phyloP scores from a whole-genome alignment of 2,888 invertebrate species.

The Agriopis marginaria region DNA sequence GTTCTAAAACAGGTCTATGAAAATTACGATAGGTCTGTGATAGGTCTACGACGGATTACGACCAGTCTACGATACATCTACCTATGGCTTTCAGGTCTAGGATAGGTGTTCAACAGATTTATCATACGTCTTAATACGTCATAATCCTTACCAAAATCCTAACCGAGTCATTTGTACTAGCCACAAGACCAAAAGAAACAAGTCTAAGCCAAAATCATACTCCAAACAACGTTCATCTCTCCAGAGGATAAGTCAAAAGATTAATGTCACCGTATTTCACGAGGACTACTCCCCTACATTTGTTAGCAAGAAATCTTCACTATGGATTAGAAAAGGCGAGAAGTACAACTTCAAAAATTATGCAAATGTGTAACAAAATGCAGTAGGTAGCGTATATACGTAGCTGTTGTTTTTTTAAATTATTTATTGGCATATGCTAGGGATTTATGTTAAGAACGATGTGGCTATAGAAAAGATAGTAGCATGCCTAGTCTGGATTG shows the following conservation, averaged over 20 bases:
- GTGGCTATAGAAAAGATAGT: too few species aligned
- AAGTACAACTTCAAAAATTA: background rate
- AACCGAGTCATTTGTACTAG: background rate
- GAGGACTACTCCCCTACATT: constrained; percentile 25
- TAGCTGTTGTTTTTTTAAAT: too few species aligned
- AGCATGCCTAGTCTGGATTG: too few species aligned
- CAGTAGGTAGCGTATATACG: too few species aligned
- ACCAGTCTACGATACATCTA: background rate
- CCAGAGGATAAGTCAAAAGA: constrained; percentile 22
- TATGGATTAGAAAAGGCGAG: background rate
- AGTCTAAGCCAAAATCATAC: constrained; percentile 1
- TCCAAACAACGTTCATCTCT: constrained; percentile 16
- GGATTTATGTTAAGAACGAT: too few species aligned
- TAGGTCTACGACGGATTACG: background rate
- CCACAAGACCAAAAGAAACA: constrained; percentile 1
- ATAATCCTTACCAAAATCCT: too few species aligned
- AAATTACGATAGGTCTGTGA: background rate
- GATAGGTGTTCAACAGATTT: background rate
- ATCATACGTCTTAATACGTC: too few species aligned
- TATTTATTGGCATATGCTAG: too few species aligned
- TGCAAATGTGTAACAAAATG: too few species aligned
- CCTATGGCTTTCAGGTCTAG: background rate
- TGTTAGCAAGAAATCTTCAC: constrained; percentile 29
- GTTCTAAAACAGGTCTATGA: background rate
- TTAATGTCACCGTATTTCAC: constrained; percentile 25